Conservation (phyloP, 1,140 invertebrate genomes). For the Caligus rogercresseyi region DNA sequence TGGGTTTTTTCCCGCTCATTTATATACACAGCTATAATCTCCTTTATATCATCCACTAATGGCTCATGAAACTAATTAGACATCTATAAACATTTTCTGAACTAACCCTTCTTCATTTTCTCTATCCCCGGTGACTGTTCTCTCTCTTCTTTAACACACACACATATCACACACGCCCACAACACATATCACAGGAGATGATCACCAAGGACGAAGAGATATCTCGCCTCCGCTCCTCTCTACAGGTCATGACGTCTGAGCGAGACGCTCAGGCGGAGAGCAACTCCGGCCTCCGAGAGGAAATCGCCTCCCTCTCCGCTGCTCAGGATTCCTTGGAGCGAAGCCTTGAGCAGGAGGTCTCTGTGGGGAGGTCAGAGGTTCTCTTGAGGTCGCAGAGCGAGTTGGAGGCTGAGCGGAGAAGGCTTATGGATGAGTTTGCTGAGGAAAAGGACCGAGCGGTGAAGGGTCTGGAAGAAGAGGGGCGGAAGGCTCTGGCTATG, state of each 20-base stretch:
- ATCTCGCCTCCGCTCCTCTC: background rate
- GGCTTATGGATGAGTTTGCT: background rate
- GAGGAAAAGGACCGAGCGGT: background rate
- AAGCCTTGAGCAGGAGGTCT: constrained; percentile 32
- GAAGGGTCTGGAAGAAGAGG: background rate
- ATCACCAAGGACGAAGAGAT: constrained; percentile 16
- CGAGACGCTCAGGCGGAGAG: constrained; percentile 14
- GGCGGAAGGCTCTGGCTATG: background rate
- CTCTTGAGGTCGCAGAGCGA: constrained; percentile 31
- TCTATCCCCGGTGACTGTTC: background rate
- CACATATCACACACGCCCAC: no score
- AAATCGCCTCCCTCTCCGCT: constrained; percentile 27
- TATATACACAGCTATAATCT: no score
- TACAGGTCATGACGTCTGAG: constrained; percentile 18
- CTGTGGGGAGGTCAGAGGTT: constrained; percentile 31
- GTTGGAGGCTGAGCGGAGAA: background rate
- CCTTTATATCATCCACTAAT: background rate
- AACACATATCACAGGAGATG: constrained; percentile 10
- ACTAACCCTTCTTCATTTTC: background rate
- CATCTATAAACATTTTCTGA: background rate
- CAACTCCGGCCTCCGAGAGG: constrained; percentile 22
- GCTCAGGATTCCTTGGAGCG: constrained; percentile 26
- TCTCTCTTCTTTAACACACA: background rate
- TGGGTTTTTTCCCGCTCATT: no score
- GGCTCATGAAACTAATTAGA: background rate